Conservation (phyloP, 2,113 vertebrate genomes). For the Lonchura striata region DNA sequence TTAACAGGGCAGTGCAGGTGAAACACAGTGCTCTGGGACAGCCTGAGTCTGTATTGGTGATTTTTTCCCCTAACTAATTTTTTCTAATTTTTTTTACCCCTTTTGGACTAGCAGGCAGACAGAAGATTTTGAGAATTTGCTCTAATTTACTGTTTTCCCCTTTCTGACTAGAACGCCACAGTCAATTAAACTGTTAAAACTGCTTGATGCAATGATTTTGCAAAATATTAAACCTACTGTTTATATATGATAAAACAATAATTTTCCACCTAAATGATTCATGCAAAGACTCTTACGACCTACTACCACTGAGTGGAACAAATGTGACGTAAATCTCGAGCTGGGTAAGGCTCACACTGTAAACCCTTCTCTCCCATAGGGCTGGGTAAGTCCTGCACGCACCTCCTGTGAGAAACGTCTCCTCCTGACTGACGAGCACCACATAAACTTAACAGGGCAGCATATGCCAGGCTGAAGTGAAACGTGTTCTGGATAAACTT, state of each 20-base stretch:
- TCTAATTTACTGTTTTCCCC: background rate
- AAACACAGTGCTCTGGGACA: background rate
- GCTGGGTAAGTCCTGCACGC: background rate
- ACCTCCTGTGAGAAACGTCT: background rate
- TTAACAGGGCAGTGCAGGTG: background rate
- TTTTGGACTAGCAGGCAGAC: background rate
- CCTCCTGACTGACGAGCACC: background rate
- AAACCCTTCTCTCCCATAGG: conserved; percentile 1
- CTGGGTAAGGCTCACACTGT: background rate
- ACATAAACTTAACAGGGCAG: background rate
- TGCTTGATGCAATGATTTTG: background rate
- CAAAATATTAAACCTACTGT: background rate
- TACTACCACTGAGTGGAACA: conserved; percentile 28
- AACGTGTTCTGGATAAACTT: conserved; percentile 13
- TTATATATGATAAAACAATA: conserved; percentile 1
- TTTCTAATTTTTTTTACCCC: background rate
- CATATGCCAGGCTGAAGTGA: background rate
- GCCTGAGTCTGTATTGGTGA: background rate
- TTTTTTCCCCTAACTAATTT: background rate
- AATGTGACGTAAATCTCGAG: conserved; percentile 5
- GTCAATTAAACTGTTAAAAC: background rate
- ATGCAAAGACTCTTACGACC: background rate
- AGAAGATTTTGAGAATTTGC: background rate
- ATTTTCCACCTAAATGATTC: background rate
- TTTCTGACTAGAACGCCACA: background rate